phyloP scores from a whole-genome alignment of 37 sponge, comb jelly and placozoan genomes.

The Beroe ovata region DNA sequence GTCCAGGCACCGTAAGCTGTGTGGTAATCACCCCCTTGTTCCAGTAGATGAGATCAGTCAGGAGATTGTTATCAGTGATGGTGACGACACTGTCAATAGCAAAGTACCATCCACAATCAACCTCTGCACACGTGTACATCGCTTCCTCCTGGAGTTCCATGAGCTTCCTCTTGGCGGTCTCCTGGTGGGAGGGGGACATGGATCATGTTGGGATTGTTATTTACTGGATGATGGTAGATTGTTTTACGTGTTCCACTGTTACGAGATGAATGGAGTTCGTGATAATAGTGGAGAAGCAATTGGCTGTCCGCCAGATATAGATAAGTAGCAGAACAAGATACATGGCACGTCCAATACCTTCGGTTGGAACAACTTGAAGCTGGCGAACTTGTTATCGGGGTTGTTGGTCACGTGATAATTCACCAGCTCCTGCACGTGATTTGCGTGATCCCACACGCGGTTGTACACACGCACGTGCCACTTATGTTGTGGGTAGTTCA shows the following conservation, averaged over 20 bases:
- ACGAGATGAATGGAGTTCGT: too few species aligned
- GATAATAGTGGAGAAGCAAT: too few species aligned
- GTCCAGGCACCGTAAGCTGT: slow-evolving; percentile 46
- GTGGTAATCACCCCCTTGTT: slow-evolving; percentile 71
- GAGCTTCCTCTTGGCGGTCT: background rate
- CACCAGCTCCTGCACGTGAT: slow-evolving; percentile 30
- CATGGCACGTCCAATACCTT: too few species aligned
- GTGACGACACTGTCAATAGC: slow-evolving; percentile 76
- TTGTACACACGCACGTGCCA: slow-evolving; percentile 56
- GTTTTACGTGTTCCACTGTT: too few species aligned
- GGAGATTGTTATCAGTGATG: slow-evolving; percentile 71
- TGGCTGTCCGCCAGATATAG: too few species aligned
- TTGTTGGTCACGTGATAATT: slow-evolving; percentile 41
- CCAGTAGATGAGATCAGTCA: slow-evolving; percentile 73
- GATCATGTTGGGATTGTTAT: too few species aligned
- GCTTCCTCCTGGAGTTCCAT: slow-evolving; percentile 24
- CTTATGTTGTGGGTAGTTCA: slow-evolving; percentile 1
- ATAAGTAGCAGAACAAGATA: too few species aligned
- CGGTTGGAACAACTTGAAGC: slow-evolving; percentile 4
- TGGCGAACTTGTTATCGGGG: slow-evolving; percentile 44
- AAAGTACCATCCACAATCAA: slow-evolving; percentile 76
- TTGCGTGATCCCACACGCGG: slow-evolving; percentile 26
- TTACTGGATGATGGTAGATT: too few species aligned
- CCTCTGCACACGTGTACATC: slow-evolving; percentile 70
- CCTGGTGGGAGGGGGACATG: too few species aligned